Conservation (phyloP, 2,888 invertebrate genomes). For the Trichacis sp. region DNA sequence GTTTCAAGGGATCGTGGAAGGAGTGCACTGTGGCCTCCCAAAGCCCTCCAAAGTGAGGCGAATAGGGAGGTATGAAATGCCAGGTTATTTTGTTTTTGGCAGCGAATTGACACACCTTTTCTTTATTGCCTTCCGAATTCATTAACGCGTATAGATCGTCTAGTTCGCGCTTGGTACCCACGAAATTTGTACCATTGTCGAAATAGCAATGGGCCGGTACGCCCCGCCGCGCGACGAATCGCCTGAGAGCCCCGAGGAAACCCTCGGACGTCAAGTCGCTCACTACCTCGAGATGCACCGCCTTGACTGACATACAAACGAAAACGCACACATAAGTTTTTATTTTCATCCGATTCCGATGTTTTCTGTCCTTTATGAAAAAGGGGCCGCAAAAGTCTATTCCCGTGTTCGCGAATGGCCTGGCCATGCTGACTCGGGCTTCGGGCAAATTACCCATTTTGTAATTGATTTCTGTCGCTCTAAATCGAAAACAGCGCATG, state of each 20-base stretch:
- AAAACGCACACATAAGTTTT: slow-evolving; percentile 48
- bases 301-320: slow-evolving; percentile 53
- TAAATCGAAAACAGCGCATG: too few relatives aligned
- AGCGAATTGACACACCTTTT: slow-evolving; percentile 21
- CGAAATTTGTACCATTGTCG: slow-evolving; percentile 56
- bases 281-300: slow-evolving; percentile 55
- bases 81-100: slow-evolving; percentile 7
- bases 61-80: slow-evolving; percentile 17
- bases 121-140: slow-evolving; percentile 2
- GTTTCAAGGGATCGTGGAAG: too few relatives aligned
- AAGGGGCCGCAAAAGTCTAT: slow-evolving; percentile 52
- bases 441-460: slow-evolving; percentile 53
- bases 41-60: slow-evolving; percentile 27
- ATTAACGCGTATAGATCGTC: slow-evolving; percentile 22
- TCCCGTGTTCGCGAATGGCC: slow-evolving; percentile 47
- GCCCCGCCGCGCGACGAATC: slow-evolving; percentile 55
- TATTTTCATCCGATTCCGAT: slow-evolving; percentile 24
- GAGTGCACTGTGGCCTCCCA: slow-evolving; percentile 25
- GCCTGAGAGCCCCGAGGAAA: slow-evolving; percentile 51
- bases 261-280: slow-evolving; percentile 47
- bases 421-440: slow-evolving; percentile 38
- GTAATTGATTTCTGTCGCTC: too few relatives aligned
- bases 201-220: slow-evolving; percentile 44
- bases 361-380: slow-evolving; percentile 28
- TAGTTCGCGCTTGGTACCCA: slow-evolving; percentile 49